Percentiles rank a stretch among this genome's conserved stretches.
phyloP scores from a whole-genome alignment of 1,140 invertebrate species.

The Brachionus plicatilis region DNA sequence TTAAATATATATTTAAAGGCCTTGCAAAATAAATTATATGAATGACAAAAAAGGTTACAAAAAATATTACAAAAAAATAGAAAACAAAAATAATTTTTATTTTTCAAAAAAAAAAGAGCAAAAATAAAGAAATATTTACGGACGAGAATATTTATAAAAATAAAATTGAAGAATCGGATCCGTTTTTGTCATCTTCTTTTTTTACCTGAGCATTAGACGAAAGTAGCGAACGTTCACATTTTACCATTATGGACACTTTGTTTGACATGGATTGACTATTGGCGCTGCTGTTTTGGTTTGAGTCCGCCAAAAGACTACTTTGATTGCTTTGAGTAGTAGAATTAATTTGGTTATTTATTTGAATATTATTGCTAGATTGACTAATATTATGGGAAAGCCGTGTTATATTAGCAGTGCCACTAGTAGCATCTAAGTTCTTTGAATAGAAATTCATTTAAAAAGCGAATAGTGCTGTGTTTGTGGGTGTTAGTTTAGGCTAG shows the following conservation, averaged over 20 bases:
- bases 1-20: not conserved
- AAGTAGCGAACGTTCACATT: not conserved
- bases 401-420: conserved; percentile 22
- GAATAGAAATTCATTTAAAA: not conserved
- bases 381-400: conserved; percentile 11
- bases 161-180: conserved; percentile 14
- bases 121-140: not conserved
- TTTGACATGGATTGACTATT: not conserved
- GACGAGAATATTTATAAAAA: conserved; percentile 24
- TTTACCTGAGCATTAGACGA: not conserved
- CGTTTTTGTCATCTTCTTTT: conserved; percentile 4
- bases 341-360: conserved; percentile 14
- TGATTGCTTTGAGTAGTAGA: not conserved
- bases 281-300: not conserved
- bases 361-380: not conserved
- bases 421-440: conserved; percentile 23
- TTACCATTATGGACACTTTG: conserved; percentile 12
- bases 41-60: conserved; percentile 1
- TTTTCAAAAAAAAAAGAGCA: not conserved
- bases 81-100: conserved; percentile 20
- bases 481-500: not conserved
- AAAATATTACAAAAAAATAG: conserved; percentile 20
- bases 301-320: not conserved
- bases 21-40: not conserved
- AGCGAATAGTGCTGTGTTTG: not conserved